Evolutionary conservation across 1,140 invertebrate species (phyloP).

Genomic region (Pogonognathellus flavescens): DNA sequence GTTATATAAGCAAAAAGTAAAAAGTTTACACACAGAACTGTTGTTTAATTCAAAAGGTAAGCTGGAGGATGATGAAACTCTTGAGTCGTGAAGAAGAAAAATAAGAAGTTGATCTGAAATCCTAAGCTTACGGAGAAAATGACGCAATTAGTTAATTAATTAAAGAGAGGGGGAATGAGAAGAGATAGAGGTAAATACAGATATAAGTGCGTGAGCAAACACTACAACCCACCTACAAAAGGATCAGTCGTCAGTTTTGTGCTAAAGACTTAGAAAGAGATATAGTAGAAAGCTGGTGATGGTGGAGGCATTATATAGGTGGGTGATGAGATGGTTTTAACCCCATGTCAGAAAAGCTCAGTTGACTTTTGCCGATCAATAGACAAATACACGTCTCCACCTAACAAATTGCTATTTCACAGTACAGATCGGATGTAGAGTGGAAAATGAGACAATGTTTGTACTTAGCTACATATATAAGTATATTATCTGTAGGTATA

Average conservation of each 20-base stretch:
- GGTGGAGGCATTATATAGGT: neutral
- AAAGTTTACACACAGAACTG: no score
- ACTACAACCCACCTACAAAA: neutral
- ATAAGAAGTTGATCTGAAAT: no score
- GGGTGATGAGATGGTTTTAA: conserved; percentile 39
- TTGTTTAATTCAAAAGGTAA: no score
- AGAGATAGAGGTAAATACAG: conserved; percentile 9
- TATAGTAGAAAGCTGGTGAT: conserved; percentile 8
- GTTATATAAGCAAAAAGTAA: no score
- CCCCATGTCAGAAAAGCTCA: conserved; percentile 20
- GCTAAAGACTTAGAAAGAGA: neutral
- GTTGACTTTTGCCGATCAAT: conserved; percentile 44
- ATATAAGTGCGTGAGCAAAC: conserved; percentile 55
- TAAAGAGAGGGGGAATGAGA: conserved; percentile 52
- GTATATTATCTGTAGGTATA: neutral
- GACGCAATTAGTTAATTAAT: conserved; percentile 60
- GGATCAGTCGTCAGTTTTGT: neutral
- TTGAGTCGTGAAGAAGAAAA: no score
- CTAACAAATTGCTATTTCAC: no score
- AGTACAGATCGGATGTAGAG: conserved; percentile 38
- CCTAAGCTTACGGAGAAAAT: neutral
- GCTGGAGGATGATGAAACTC: no score
- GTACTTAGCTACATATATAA: neutral
- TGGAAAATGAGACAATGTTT: conserved; percentile 13
- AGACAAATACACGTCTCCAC: neutral